These are phyloP conservation scores for Pygmarrhopalites habei DNA, from an alignment of 1,140 invertebrate genomes.

Conservation along the genomic window DNA sequence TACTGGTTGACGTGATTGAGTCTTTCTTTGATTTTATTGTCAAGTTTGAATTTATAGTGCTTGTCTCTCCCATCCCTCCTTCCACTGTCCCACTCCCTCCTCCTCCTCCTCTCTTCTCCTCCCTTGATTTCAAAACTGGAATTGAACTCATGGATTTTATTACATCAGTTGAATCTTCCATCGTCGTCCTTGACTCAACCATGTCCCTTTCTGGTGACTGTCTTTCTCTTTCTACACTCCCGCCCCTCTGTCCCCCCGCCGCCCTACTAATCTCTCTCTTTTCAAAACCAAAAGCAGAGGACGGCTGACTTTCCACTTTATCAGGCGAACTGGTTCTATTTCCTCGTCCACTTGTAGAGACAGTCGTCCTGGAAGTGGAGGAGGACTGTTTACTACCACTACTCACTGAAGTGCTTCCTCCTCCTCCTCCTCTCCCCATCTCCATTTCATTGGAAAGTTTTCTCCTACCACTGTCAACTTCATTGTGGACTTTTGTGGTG, in stretches of 20 bases:
- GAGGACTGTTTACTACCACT: not conserved
- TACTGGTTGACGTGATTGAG: conserved; percentile 8
- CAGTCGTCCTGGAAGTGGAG: not conserved
- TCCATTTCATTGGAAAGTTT: too few relatives aligned
- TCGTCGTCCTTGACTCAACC: too few relatives aligned
- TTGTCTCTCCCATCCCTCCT: not conserved
- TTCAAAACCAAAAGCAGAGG: too few relatives aligned
- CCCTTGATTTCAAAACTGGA: too few relatives aligned
- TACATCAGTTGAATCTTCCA: too few relatives aligned
- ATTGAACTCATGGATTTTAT: not conserved
- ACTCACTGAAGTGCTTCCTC: not conserved
- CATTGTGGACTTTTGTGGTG: not conserved
- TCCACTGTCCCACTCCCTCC: not conserved
- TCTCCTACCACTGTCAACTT: not conserved
- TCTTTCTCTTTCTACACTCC: not conserved
- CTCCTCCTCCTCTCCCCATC: too few relatives aligned
- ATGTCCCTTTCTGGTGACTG: too few relatives aligned
- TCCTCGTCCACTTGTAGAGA: not conserved
- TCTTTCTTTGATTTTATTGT: conserved; percentile 3
- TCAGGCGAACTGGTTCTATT: not conserved
- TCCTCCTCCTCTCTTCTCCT: not conserved
- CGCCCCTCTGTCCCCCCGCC: not conserved
- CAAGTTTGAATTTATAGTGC: conserved; percentile 5
- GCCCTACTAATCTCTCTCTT: conserved; percentile 2
- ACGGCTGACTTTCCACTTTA: too few relatives aligned